Evolutionary conservation across 2,888 invertebrate species (phyloP), one percentile per base, ranked within the genome.

Genomic region (Chloroclystis v-ata): DNA sequence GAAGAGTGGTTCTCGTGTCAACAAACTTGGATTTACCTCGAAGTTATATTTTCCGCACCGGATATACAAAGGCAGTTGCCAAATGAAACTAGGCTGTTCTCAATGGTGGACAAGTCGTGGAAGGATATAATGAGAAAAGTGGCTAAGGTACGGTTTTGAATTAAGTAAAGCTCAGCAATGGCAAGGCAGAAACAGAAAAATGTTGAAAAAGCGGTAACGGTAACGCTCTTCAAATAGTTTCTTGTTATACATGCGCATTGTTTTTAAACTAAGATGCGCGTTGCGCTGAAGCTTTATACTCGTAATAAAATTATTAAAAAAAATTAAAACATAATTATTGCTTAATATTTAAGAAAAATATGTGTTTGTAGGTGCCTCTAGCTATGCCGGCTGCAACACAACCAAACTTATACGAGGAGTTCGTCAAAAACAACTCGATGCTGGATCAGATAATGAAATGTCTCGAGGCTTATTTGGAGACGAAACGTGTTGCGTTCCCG

Each of bases 31-130:
- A 90, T 97, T 28, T 97, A 98, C 71, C 83, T 98, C 63, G 97
- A 98, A 77, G 96, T 97, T 0, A 97, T 98, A 67, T 98, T 98
- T 77, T 94, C 95, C 6, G 97, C 97, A 0, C 96, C 97, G 0
- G 97, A 97, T 69, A 98, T 98, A 61, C 96, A 97, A 74, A 91
- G 96, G 9, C 97, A 97, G 72, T 84, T 98, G 69, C 97, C 97
- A 0, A 92, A 93, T 59, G 97, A 98, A 75, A 95, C 97, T 0
- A 93, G 94, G 67, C 90, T 97, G 67, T 98, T 97, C 73, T 89
- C 90, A 2, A 89, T 92, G 42, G 97, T 97, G 0, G 97, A 97
- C 72, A 97, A 95, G 70, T 94, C 94, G 0, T 97, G 95, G 91
- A 96, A 96, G 71, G 95, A 95, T 55, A 92, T 95, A 24, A 95